A percentile compares a stretch with the other conserved stretches of the same genome.
Evolutionary conservation across 2,113 vertebrate genomes (phyloP).

Genomic region (Sterrhoptilus dennistouni): DNA sequence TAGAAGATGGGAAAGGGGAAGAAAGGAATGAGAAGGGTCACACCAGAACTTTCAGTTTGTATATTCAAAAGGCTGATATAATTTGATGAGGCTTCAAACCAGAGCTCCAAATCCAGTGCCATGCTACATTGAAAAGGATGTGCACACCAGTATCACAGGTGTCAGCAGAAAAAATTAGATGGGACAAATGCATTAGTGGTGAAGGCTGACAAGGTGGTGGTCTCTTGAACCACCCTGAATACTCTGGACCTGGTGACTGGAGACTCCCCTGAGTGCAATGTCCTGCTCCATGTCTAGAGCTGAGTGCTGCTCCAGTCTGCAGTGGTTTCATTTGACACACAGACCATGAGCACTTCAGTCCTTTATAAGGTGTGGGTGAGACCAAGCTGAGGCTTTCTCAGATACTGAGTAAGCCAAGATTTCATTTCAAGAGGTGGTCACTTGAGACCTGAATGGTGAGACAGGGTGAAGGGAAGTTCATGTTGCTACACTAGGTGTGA

Average conservation of each 20-base stretch:
- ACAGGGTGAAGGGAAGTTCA: constrained; percentile 15
- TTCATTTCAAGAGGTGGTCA: neutral
- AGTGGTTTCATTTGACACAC: neutral
- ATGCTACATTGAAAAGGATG: neutral
- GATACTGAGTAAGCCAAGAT: neutral
- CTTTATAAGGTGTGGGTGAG: neutral
- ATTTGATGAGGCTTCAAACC: neutral
- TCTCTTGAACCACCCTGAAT: neutral
- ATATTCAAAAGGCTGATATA: neutral
- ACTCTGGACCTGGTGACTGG: neutral
- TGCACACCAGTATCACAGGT: neutral
- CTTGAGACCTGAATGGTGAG: neutral
- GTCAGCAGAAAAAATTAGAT: neutral
- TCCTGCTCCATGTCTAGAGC: neutral
- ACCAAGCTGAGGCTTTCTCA: neutral
- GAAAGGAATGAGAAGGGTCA: neutral
- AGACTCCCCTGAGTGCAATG: neutral
- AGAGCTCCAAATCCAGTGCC: neutral
- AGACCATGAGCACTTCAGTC: neutral
- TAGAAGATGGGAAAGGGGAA: neutral
- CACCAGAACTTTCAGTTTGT: neutral
- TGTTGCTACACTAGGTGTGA: neutral
- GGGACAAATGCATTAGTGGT: neutral
- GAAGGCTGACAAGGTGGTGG: neutral
- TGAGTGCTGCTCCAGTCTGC: neutral